These are phyloP conservation scores for Drosophila paranaensis DNA, from an alignment of 2,888 invertebrate species.

Conservation along the genomic window DNA sequence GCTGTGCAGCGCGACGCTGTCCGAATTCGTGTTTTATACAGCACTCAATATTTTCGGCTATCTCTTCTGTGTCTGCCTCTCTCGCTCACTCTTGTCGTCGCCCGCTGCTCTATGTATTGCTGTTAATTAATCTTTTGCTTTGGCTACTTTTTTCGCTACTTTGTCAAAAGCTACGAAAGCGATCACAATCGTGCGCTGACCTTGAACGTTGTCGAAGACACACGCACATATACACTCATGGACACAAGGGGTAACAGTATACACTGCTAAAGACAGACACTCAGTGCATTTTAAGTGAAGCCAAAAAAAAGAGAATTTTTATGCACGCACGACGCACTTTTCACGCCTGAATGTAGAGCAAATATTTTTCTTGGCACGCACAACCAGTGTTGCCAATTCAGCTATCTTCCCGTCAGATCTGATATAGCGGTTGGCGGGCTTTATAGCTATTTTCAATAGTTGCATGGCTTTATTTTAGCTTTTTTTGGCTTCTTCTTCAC, in stretches of 20 bases:
- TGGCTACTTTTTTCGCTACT: slow-evolving; percentile 35
- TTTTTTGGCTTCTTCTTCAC: too few species aligned
- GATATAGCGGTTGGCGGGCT: too few species aligned
- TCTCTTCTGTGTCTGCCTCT: slow-evolving; percentile 28
- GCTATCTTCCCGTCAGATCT: not conserved
- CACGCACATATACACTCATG: not conserved
- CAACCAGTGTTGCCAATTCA: not conserved
- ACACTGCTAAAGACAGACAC: slow-evolving; percentile 9
- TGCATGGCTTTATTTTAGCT: too few species aligned
- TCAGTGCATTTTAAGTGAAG: slow-evolving; percentile 44
- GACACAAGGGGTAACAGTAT: slow-evolving; percentile 3
- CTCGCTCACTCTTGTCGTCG: slow-evolving; percentile 17
- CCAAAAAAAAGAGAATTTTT: slow-evolving; percentile 12
- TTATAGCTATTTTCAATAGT: too few species aligned
- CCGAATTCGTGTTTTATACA: slow-evolving; percentile 29
- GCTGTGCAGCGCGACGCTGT: slow-evolving; percentile 20
- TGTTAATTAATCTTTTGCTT: slow-evolving; percentile 67
- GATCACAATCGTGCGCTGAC: slow-evolving; percentile 70
- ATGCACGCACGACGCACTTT: slow-evolving; percentile 53
- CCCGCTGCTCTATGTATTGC: slow-evolving; percentile 29
- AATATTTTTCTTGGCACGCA: slow-evolving; percentile 62
- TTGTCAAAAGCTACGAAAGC: slow-evolving; percentile 42
- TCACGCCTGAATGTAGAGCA: slow-evolving; percentile 38
- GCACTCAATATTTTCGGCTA: slow-evolving; percentile 45
- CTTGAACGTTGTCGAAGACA: slow-evolving; percentile 49